Evolutionary conservation across 2,113 vertebrate genomes (phyloP), one percentile per base, ranked within the genome.

Genomic region (Tetrao urogallus): DNA sequence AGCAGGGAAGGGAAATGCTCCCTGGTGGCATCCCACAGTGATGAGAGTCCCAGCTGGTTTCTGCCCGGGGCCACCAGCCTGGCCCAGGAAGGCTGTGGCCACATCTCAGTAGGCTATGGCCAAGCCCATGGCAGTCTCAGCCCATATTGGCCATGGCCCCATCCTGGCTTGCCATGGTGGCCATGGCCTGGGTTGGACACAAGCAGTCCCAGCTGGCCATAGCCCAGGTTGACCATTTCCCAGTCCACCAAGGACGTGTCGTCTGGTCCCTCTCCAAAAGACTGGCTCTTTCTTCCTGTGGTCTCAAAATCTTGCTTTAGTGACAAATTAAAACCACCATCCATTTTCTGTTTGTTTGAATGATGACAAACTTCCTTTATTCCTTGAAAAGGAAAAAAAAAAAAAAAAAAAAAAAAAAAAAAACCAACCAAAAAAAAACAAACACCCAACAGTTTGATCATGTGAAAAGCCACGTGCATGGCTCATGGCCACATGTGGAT

Each of bases 391-490:
- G 34, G 27, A 8, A 8, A 7, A 18, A 61, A 61, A 16, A 19
- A 22, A 28, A n/a, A 4, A 40, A 40, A 13, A 40, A 13, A 4
- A 43, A 34, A 83, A 85, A 50, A 74, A 58, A 21, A 25, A 50
- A 52, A 12, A 48, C 22, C 47, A 48, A n/a, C n/a, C n/a, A 74
- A 58, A 21, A 25, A 50, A 52, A 12, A 48, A 21, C 47, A 48
- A 45, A 38, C 38, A 18, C 47, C 47, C 50, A 36, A 27, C 57
- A 75, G 48, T 17, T 69, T 27, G 24, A 67, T 85, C 3, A 15
- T 82, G 92, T 94, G 77, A 96, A 95, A 97, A 92, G 69, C 73
- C 88, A 61, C 61, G 77, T 79, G 72, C 91, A 87, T 54, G 90
- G 90, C 93, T 95, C 84, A 8, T 47, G 22, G 64, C 93, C 36